phyloP scores from a whole-genome alignment of 2,888 invertebrate genomes.

The Pseudanteris insignis region DNA sequence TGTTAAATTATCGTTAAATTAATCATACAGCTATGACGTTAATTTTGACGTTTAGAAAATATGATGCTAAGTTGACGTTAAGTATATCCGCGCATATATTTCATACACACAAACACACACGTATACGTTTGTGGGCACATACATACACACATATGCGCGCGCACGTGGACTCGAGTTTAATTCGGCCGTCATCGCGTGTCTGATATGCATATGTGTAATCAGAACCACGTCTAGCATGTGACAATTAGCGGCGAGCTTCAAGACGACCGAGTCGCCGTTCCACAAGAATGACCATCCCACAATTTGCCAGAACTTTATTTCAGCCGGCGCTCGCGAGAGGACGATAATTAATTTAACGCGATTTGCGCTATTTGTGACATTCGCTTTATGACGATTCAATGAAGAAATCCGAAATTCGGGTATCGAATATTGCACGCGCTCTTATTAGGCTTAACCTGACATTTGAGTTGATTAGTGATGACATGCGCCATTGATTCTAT shows the following conservation, averaged over 20 bases:
- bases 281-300: conserved; percentile 35
- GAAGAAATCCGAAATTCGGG: not conserved
- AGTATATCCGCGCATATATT: conserved; percentile 25
- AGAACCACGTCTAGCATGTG: conserved; percentile 40
- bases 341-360: conserved; percentile 22
- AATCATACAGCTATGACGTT: conserved; percentile 4
- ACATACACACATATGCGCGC: conserved; percentile 11
- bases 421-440: not conserved
- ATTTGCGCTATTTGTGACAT: conserved; percentile 6
- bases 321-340: conserved; percentile 8
- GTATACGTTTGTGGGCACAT: conserved; percentile 16
- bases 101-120: conserved; percentile 7
- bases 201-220: conserved; percentile 39
- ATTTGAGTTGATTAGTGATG: not conserved
- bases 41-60: conserved; percentile 2
- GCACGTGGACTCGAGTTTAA: conserved; percentile 21
- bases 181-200: conserved; percentile 34
- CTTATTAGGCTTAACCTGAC: not conserved
- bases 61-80: conserved; percentile 29
- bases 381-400: conserved; percentile 1
- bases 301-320: conserved; percentile 35
- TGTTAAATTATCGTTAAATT: conserved; percentile 14
- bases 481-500: not conserved
- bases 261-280: conserved; percentile 21
- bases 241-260: conserved; percentile 36